Evolutionary conservation across 2,113 vertebrate genomes (phyloP).

Genomic region (Antechinus flavipes): DNA sequence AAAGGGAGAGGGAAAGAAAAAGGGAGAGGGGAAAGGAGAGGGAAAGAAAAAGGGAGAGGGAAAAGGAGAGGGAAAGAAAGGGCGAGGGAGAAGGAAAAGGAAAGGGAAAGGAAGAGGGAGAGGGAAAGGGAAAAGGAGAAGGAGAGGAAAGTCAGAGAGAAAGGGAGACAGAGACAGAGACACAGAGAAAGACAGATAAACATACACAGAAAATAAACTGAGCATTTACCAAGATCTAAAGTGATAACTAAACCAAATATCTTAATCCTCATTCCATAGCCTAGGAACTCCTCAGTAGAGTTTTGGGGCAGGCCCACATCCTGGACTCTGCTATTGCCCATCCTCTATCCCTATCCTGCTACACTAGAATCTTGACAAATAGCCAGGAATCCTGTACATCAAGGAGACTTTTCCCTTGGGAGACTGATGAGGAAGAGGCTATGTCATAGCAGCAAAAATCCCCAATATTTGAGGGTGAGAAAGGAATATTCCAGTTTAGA

Average conservation of each 20-base stretch:
- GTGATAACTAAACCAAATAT: neutral
- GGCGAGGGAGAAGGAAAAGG: neutral
- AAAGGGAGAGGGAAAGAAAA: too few species aligned
- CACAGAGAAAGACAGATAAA: too few species aligned
- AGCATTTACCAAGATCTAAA: neutral
- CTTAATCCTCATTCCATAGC: neutral
- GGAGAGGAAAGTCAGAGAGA: neutral
- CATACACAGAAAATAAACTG: neutral
- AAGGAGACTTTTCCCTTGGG: constrained; percentile 24
- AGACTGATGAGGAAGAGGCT: constrained; percentile 25
- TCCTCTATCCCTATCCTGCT: constrained; percentile 21
- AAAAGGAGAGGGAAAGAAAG: too few species aligned
- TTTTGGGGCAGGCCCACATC: neutral
- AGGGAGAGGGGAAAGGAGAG: too few species aligned
- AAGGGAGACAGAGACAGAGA: neutral
- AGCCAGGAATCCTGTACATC: neutral
- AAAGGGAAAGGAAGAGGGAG: neutral
- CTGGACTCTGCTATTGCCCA: constrained; percentile 55
- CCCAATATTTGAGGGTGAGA: neutral
- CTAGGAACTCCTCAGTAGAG: neutral
- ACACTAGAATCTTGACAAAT: constrained; percentile 40
- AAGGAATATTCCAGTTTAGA: neutral
- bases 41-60: too few species aligned
- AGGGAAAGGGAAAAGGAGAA: neutral
- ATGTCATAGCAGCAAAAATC: neutral